Conservation (phyloP, 2,113 vertebrate species). For the Hydrolagus affinis region DNA sequence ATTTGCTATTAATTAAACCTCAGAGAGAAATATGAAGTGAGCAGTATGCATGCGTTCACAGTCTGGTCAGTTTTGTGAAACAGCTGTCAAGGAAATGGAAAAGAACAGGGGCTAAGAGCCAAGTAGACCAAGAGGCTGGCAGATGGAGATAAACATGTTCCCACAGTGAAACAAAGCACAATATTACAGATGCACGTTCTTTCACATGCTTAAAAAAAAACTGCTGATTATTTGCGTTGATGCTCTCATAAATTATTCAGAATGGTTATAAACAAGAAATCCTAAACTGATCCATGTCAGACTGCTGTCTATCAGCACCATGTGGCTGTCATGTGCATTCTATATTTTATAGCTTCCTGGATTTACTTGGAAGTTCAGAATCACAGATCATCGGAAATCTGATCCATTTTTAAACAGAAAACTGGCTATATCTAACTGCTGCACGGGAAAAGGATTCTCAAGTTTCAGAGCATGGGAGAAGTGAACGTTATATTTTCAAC, state of each 20-base stretch:
- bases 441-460: conserved; percentile 30
- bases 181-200: conserved; percentile 22
- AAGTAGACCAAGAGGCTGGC: conserved; percentile 25
- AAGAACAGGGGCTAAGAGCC: conserved; percentile 22
- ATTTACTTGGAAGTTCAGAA: conserved; percentile 23
- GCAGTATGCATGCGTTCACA: conserved; percentile 21
- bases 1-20: conserved; percentile 26
- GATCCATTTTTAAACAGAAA: conserved; percentile 30
- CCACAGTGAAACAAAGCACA: conserved; percentile 27
- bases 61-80: conserved; percentile 24
- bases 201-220: conserved; percentile 11
- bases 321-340: conserved; percentile 13
- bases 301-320: conserved; percentile 22
- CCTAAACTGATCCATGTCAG: conserved; percentile 13
- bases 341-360: conserved; percentile 32
- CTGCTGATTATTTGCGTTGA: conserved; percentile 20
- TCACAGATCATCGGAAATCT: conserved; percentile 30
- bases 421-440: conserved; percentile 27
- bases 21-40: conserved; percentile 10
- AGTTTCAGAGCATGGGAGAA: conserved; percentile 27
- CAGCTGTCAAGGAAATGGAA: conserved; percentile 30
- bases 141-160: conserved; percentile 27
- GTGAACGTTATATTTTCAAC: conserved; percentile 20
- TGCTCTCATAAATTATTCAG: neutral
- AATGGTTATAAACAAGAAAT: neutral